Evolutionary conservation across 2,888 invertebrate species (phyloP), one percentile per base, ranked within the genome.

Genomic region (Ichneumoninae sp.): DNA sequence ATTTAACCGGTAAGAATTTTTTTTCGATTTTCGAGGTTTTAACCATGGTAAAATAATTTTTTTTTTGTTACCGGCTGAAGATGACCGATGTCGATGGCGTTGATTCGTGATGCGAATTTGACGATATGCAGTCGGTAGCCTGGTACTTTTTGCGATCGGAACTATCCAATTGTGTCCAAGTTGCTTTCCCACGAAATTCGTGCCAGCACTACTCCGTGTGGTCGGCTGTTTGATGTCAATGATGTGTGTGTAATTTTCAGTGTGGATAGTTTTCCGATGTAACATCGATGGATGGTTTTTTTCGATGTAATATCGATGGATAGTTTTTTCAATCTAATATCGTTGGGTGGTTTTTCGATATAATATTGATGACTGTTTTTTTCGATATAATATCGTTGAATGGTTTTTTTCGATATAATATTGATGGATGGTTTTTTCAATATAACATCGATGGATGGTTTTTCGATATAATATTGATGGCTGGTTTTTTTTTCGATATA

Each of bases 61-160:
- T 30, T 47, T 22, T 79, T 63, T 60, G 30, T 85, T 81, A 81
- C 78, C 83, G 68, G 40, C 50, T 63, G 40, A 57, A 52, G 74
- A 77, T 70, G 73, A 75, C 30, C 40, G 40, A 70, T 65, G 47
- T 47, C 44, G 68, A 66, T 76, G 76, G 50, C 22, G n/a, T n/a
- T 50, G 78, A 65, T 47, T 44, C 13, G 4, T 57, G n/a, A 8
- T 10, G 19, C 1, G 22, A 19, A 52, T 66, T 30, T 57, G 74
- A 65, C 47, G 57, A 40, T 33, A 1, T 4, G 10, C 19, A 2
- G 30, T 50, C 19, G 60, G 50, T 73, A 30, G 52, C n/a, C 30
- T 36, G 52, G 36, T 44, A 47, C 6, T 66, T 44, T 63, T 60
- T 54, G 13, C 47, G 70, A 69, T 77, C 40, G 66, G 36, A 73